Base-by-base conservation (phyloP, 92 coral and sea anemone genomes). In the Desmophyllum pertusum region DNA sequence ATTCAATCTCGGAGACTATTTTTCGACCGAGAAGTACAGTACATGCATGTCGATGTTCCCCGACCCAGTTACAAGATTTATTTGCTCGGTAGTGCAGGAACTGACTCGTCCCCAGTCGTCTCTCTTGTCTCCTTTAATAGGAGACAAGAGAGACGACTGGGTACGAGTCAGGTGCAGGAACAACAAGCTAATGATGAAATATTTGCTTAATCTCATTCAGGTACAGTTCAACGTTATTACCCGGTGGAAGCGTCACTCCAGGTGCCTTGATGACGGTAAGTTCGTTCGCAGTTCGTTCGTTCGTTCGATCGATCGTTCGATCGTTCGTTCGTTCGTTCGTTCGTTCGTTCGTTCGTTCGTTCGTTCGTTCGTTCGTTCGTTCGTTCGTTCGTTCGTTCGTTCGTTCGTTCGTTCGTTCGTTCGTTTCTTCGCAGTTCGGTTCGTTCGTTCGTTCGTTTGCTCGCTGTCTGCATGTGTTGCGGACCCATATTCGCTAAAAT, bases 191-290 rank as follows among this genome's bases (percentile, higher is more conserved):
- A n/a, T 38, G 23, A 30, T 3, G 21, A 1, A 21, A 41, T 25
- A 6, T 29, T 23, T 66, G 38, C 43, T 61, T 0, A 9, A 79
- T 25, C 57, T 15, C 11, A 77, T 45, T 3, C 73, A 96, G 98
- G 98, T 96, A 94, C 88, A 96, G 98, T 42, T 90, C 96, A 13
- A 89, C 88, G 15, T 59, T 94, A 46, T 86, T 96, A 33, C 79
- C 91, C 6, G 85, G 81, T 81, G 98, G 98, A 45, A 88, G 84
- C 7, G 77, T 96, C 5, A 85, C 95, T 13, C 98, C 98, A 7
- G 98, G 98, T 1, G 95, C 98, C 36, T 67, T 96, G 13, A 89
- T 96, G 83, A 94, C 98, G 87, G 98, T 96, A 75, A 66, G 98
- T 84, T 39, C 27, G 29, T 76, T 19, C 7, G 29, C 11, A 51